Evolutionary conservation across 92 coral and sea anemone species (phyloP).

Genomic region (Phymanthus crucifer): DNA sequence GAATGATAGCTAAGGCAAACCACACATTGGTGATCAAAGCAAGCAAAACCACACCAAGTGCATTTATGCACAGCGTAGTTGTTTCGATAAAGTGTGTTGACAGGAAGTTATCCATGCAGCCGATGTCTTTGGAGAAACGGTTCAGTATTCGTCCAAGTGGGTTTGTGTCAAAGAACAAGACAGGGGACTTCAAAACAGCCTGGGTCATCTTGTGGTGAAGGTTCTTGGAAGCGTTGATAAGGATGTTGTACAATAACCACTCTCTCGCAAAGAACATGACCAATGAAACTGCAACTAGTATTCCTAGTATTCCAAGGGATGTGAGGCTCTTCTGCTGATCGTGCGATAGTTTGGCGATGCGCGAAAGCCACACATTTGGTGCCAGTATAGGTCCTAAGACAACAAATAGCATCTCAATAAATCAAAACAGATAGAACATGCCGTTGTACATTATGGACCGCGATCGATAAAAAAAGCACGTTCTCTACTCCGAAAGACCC

Average conservation of each 20-base stretch:
- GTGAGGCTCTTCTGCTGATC: conserved; percentile 36
- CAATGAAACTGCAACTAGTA: conserved; percentile 35
- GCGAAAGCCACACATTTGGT: conserved; percentile 36
- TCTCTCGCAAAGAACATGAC: conserved; percentile 17
- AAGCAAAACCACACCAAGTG: conserved; percentile 46
- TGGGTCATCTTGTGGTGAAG: conserved; percentile 56
- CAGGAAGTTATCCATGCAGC: conserved; percentile 46
- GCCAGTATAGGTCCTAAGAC: neutral
- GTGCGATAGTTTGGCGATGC: conserved; percentile 35
- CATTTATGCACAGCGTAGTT: conserved; percentile 35
- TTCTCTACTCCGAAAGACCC: too few species aligned
- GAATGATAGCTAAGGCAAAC: conserved; percentile 53
- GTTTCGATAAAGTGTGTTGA: conserved; percentile 27
- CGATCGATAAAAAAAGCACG: too few species aligned
- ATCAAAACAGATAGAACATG: too few species aligned
- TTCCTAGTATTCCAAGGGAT: conserved; percentile 41
- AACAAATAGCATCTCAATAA: too few species aligned
- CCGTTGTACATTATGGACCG: too few species aligned
- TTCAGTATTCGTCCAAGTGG: conserved; percentile 65
- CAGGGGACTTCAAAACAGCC: conserved; percentile 63
- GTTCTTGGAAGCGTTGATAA: conserved; percentile 51
- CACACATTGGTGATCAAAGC: conserved; percentile 51
- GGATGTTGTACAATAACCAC: conserved; percentile 19
- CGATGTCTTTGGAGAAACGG: conserved; percentile 64
- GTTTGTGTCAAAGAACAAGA: conserved; percentile 64